Conservation (phyloP, 1,140 invertebrate species). For the Lasioglossum baleicum region DNA sequence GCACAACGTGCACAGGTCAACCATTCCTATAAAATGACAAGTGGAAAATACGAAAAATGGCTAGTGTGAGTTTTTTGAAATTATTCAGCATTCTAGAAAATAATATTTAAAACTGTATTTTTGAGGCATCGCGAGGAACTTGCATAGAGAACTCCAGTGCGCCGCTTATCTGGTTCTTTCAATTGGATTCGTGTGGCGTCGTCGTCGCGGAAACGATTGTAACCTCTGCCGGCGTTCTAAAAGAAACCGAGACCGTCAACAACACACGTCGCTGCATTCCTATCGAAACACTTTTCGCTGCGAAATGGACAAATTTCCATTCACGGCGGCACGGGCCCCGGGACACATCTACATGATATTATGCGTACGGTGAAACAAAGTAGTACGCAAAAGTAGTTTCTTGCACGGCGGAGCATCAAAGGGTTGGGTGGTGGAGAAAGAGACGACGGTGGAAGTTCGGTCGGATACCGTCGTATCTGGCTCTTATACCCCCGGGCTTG, state of each 20-base stretch:
- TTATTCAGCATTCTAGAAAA: too few species aligned
- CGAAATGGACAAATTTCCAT: constrained; percentile 66
- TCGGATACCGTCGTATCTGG: constrained; percentile 46
- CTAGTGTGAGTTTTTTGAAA: too few species aligned
- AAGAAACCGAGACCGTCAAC: constrained; percentile 35
- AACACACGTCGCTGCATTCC: constrained; percentile 55
- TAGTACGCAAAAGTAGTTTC: constrained; percentile 52
- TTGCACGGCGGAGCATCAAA: constrained; percentile 10
- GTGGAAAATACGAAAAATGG: too few species aligned
- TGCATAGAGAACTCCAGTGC: not conserved
- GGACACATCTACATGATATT: constrained; percentile 67
- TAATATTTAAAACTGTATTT: too few species aligned
- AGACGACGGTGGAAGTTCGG: constrained; percentile 37
- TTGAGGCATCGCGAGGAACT: too few species aligned
- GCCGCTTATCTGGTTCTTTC: constrained; percentile 43
- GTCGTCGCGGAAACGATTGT: constrained; percentile 25
- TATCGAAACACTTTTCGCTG: constrained; percentile 61
- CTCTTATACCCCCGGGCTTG: constrained; percentile 46
- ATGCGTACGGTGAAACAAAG: constrained; percentile 63
- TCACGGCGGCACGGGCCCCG: constrained; percentile 48
- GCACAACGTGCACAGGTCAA: too few species aligned
- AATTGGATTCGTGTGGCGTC: constrained; percentile 46
- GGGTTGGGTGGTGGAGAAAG: not conserved
- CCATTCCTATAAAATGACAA: too few species aligned
- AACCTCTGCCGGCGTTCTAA: not conserved